Evolutionary conservation across 1,140 invertebrate species (phyloP).

Genomic region (Akabosia matsudoensis): DNA sequence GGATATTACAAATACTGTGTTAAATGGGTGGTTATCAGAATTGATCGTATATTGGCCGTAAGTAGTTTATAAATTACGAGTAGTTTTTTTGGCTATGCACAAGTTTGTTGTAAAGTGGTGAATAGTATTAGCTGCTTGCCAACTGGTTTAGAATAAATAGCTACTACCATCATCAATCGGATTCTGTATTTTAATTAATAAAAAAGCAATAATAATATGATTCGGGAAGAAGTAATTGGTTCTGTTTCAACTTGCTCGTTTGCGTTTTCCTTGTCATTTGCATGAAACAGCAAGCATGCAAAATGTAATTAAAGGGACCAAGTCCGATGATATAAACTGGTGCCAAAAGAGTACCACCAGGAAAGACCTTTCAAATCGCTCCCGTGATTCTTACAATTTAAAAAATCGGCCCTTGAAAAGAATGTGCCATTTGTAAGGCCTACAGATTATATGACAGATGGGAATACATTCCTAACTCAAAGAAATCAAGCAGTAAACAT

Average conservation of each 20-base stretch:
- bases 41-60: too few species aligned
- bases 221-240: background rate
- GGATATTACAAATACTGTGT: background rate
- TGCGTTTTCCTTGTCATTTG: background rate
- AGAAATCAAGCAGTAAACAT: too few species aligned
- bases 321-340: background rate
- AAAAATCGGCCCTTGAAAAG: too few species aligned
- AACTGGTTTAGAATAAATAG: background rate
- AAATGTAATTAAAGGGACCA: background rate
- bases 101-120: too few species aligned
- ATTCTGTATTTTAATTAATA: background rate
- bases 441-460: background rate
- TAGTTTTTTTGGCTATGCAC: too few species aligned
- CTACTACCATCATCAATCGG: background rate
- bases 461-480: too few species aligned
- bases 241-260: background rate
- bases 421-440: background rate
- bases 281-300: background rate
- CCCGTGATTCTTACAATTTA: too few species aligned
- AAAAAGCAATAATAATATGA: background rate
- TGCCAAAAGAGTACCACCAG: background rate
- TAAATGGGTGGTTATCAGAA: background rate
- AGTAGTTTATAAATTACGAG: too few species aligned
- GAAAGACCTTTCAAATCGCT: background rate
- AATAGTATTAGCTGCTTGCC: background rate